A percentile compares a stretch with the other conserved stretches of the same genome.
Conservation (phyloP, 1,140 invertebrate species). For the Diorhabda carinulata region DNA sequence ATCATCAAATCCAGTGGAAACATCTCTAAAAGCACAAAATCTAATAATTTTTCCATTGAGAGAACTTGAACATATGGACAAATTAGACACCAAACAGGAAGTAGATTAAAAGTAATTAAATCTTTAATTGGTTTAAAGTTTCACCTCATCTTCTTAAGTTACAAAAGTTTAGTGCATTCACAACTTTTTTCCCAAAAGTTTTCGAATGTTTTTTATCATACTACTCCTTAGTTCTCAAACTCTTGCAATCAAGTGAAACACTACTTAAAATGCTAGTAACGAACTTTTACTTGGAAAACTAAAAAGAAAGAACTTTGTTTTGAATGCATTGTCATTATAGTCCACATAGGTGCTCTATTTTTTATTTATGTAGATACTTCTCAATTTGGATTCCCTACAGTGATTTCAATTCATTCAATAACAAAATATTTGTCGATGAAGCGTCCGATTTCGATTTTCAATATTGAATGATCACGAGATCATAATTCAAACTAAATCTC, state of each 20-base stretch:
- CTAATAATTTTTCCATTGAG: too few species aligned
- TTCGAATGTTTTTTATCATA: background rate
- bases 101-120: slow-evolving; percentile 1
- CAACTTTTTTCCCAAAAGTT: background rate
- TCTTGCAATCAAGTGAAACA: background rate
- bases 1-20: too few species aligned
- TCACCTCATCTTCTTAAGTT: slow-evolving; percentile 2
- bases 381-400: too few species aligned
- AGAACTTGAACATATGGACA: background rate
- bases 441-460: too few species aligned
- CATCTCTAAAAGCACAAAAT: too few species aligned
- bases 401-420: too few species aligned
- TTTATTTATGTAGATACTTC: background rate
- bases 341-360: background rate
- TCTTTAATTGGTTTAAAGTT: slow-evolving; percentile 1
- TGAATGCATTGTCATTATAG: background rate
- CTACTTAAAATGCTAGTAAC: slow-evolving; percentile 1
- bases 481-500: too few species aligned
- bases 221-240: background rate
- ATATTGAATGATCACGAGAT: too few species aligned
- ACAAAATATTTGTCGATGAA: too few species aligned
- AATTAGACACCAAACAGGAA: slow-evolving; percentile 1
- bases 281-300: background rate
- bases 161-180: background rate
- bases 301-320: background rate